Base-by-base conservation (phyloP, 2,888 invertebrate species). In the Gymnocheta viridis region DNA sequence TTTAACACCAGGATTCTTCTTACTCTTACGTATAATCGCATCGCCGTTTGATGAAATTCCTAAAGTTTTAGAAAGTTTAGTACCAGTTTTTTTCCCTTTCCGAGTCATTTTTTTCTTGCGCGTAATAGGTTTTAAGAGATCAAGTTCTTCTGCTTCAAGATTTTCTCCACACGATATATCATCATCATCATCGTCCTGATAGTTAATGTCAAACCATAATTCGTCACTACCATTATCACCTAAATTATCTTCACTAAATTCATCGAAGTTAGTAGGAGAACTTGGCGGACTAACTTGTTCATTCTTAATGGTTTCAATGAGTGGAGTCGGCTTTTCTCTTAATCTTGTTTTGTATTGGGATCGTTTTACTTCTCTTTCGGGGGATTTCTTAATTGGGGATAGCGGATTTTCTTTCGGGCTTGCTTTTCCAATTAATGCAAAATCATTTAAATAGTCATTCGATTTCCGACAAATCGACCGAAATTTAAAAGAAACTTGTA, bases 381-480 rank as follows among this genome's bases (percentile, higher is more conserved):
- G 0, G 0, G 2, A 0, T 64, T 64, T 64, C 19, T 85, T 58
- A 51, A 14, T 47, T 73, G 64, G 22, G 49, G 60, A 27, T 22
- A 76, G 62, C 0, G 54, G 69, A 38, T 64, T 69, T 5, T 82
- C 10, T 9, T 70, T 17, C 2, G 38, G 19, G 22, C n/a, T 35
- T 10, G 4, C 2, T 9, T 10, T 66, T 19, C 24, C 38, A 4
- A 72, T 44, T 29, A n/a, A 1, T 7, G 89, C 87, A 73, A 88
- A 91, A 79, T 90, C 89, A 4, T 89, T 87, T 2, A 92, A 86
- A 44, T 91, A 91, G n/a, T 89, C 88, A 84, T 92, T 89, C 0
- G 92, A 91, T 62, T 90, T 91, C 24, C 89, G 89, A 54, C 92
- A 92, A 72, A 91, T 91, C 47, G 88, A 87, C 12, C 90, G 90